Evolutionary conservation across 2,113 vertebrate species (phyloP).

Genomic region (Myotis davidii): DNA sequence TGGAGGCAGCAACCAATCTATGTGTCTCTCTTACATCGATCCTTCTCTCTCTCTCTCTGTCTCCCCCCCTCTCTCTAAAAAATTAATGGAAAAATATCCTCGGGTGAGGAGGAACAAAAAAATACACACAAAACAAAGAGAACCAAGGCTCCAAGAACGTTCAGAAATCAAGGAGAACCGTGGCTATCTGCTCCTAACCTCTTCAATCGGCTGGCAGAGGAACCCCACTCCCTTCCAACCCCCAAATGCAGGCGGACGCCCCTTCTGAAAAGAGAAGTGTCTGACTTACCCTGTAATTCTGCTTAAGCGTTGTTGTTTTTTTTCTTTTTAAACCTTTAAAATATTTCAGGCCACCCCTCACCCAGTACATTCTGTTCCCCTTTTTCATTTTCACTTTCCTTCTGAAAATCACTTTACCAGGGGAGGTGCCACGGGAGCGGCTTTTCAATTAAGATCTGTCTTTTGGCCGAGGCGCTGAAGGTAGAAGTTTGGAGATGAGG

Average conservation of each 20-base stretch:
- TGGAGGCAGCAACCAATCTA: no score
- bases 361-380: slow-evolving; percentile 62
- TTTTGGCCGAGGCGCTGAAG: not conserved
- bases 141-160: not conserved
- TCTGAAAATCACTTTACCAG: slow-evolving; percentile 51
- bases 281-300: not conserved
- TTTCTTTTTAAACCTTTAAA: not conserved
- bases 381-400: slow-evolving; percentile 77
- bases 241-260: not conserved
- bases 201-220: not conserved
- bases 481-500: not conserved
- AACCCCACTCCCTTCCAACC: not conserved
- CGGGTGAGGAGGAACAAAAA: no score
- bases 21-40: no score
- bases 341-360: not conserved
- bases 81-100: no score
- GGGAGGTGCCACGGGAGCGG: not conserved
- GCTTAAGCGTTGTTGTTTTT: no score
- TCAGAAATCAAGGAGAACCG: not conserved
- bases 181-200: not conserved
- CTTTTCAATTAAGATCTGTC: not conserved
- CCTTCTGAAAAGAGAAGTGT: slow-evolving; percentile 29
- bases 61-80: no score
- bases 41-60: no score
- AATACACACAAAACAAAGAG: not conserved